Evolutionary conservation across 2,797 vertebrate genomes (phyloP), one percentile per base, ranked within the genome.

Genomic region (Oryzias dopingdopingensis): DNA sequence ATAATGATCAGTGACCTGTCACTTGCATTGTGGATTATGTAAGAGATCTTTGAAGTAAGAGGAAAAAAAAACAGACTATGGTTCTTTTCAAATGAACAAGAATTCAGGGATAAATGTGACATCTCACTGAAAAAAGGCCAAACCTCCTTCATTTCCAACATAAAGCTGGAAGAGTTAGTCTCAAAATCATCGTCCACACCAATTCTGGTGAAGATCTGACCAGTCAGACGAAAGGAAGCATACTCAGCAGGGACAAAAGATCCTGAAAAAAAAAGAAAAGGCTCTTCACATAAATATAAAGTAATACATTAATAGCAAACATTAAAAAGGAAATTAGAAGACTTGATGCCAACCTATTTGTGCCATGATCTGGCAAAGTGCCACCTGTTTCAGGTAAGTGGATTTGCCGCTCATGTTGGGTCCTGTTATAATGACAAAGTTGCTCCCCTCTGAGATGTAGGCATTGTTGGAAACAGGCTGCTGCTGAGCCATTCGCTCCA

Each of bases 391-490:
- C 67, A 99, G 89, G 79, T 96, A 98, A 1, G 96, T 99, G 65
- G 96, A 98, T 76, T 98, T 99, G 65, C 97, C 97, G 59, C 96
- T 99, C 96, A 98, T 99, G 83, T 99, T 99, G 65, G 96, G 97
- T 67, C 97, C 96, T 22, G 97, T 97, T 77, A 98, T 90, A 72
- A 99, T 94, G 70, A 95, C 77, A 81, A 98, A 96, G 90, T 98
- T 98, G 87, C 88, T 96, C 66, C 95, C 95, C 81, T 95, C 95
- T 6, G 94, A 94, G 77, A 98, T 90, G 65, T 95, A 98, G 0
- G 91, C 94, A 80, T 97, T 95, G 84, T 99, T 98, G 10, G 95
- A 87, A 26, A 98, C 84, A 14, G 94, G 94, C 86, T 94, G 94
- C 73, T 95, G 94, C 76, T 93, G 40, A 59, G 89, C 85, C 72